Evolutionary conservation across 1,140 invertebrate genomes (phyloP).

Genomic region (Bactericera cockerelli): DNA sequence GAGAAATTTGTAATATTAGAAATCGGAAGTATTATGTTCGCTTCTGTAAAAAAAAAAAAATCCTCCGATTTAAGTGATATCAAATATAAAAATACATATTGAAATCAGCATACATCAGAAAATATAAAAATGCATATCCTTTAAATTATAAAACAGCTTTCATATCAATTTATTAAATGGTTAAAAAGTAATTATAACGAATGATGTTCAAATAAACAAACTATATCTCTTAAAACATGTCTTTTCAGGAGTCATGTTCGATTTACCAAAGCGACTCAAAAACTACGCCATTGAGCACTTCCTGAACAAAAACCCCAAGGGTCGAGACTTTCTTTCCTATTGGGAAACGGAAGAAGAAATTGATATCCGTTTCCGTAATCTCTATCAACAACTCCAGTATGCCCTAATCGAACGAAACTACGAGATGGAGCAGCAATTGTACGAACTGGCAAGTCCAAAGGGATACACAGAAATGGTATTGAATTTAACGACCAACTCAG

Average conservation of each 20-base stretch:
- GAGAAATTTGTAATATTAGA: too few species aligned
- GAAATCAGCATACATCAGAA: too few species aligned
- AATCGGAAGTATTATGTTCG: too few species aligned
- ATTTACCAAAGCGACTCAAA: neutral
- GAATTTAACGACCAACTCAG: neutral
- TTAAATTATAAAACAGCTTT: too few species aligned
- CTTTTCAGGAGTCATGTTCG: neutral
- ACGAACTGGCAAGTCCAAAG: neutral
- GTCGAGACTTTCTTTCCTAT: neutral
- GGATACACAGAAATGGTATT: neutral
- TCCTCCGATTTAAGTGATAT: too few species aligned
- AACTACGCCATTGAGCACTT: neutral
- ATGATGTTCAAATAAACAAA: too few species aligned
- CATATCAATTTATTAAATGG: too few species aligned
- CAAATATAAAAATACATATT: too few species aligned
- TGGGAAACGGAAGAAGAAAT: conserved; percentile 4
- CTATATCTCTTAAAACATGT: too few species aligned
- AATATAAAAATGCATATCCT: too few species aligned
- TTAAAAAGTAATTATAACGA: too few species aligned
- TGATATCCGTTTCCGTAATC: neutral
- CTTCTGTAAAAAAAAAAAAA: too few species aligned
- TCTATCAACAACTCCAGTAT: conserved; percentile 2
- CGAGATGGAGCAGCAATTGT: conserved; percentile 1
- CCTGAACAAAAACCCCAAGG: neutral
- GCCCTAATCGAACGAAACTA: neutral